Evolutionary conservation across 53 echinoderm and acorn worm species (phyloP).

Genomic region (Astropecten irregularis): DNA sequence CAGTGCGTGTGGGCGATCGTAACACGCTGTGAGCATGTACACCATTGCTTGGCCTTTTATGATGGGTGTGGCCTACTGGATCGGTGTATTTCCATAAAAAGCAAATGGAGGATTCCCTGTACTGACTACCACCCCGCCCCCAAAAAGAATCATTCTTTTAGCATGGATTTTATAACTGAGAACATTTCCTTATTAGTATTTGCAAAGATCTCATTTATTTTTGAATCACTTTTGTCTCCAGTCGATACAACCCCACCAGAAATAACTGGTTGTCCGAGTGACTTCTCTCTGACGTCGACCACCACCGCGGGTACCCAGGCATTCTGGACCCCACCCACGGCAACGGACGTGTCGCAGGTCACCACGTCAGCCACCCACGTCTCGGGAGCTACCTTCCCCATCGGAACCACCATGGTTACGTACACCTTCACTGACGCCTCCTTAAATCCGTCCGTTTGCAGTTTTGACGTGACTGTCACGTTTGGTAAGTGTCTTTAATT

Average conservation of each 20-base stretch:
- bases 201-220: no score
- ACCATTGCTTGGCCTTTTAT: no score
- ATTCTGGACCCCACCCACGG: conserved; percentile 15
- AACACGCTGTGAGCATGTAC: no score
- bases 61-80: no score
- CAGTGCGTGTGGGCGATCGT: no score
- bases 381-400: conserved; percentile 35
- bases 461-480: conserved; percentile 57
- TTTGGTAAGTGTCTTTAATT: conserved; percentile 30
- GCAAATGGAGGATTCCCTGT: no score
- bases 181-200: no score
- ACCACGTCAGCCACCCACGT: conserved; percentile 17
- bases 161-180: no score
- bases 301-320: neutral
- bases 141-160: no score
- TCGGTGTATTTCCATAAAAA: no score
- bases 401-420: conserved; percentile 38
- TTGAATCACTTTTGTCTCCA: no score
- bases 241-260: conserved; percentile 48
- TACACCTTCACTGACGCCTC: conserved; percentile 61
- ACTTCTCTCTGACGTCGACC: conserved; percentile 19
- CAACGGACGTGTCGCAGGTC: conserved; percentile 35
- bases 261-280: conserved; percentile 53
- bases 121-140: no score
- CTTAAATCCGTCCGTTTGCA: conserved; percentile 49